Percentiles rank a stretch among this genome's conserved stretches.
phyloP scores from a whole-genome alignment of 2,888 invertebrate species.

The Petrolisthes cinctipes region DNA sequence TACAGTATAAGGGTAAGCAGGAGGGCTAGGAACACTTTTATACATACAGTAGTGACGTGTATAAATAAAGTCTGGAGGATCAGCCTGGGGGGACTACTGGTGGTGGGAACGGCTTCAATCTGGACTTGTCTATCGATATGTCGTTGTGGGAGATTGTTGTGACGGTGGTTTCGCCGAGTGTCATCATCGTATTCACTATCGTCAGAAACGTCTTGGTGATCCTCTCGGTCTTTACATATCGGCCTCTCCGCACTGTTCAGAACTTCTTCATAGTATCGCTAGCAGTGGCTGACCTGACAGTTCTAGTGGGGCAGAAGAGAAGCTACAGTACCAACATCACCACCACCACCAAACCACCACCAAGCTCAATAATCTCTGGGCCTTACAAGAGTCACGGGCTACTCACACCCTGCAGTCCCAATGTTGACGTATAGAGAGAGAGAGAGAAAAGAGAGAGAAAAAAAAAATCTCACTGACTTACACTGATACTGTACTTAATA shows the following conservation, averaged over 20 bases:
- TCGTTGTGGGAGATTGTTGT: conserved; percentile 81
- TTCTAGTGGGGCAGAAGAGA: no score
- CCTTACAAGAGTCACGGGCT: no score
- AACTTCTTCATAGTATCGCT: conserved; percentile 96
- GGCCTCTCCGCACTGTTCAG: conserved; percentile 91
- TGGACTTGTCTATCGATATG: conserved; percentile 28
- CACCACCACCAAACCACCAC: no score
- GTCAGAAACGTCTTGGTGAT: conserved; percentile 94
- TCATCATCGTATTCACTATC: conserved; percentile 89
- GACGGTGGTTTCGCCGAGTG: conserved; percentile 83
- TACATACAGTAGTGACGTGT: no score
- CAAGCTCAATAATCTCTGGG: no score
- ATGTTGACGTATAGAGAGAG: no score
- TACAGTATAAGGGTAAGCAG: background rate
- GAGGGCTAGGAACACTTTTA: background rate
- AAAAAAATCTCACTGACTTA: no score
- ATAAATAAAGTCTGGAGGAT: no score
- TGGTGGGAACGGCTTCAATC: background rate
- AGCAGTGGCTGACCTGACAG: conserved; percentile 92
- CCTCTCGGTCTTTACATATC: conserved; percentile 94
- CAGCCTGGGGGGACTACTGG: background rate
- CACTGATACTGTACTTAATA: no score
- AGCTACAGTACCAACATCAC: no score
- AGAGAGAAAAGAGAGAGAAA: no score
- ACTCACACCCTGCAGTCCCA: no score